Percentiles rank a stretch among this genome's conserved stretches.
These are phyloP conservation scores for Donacobius atricapilla DNA, from an alignment of 2,113 vertebrate genomes.

Conservation along the genomic window DNA sequence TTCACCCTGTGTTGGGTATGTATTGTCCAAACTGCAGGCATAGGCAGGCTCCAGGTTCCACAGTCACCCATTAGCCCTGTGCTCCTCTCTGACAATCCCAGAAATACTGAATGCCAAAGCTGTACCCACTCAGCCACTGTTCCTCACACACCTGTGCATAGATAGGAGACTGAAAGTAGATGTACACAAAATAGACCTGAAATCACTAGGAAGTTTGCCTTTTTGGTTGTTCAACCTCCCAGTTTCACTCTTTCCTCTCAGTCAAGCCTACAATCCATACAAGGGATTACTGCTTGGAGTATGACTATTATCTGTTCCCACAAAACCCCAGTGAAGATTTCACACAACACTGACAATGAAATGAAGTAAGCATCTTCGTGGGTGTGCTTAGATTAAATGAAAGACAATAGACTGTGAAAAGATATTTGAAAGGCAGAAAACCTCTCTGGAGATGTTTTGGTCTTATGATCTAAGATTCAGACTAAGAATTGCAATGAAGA, in stretches of 20 bases:
- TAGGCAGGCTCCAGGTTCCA: not conserved
- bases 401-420: not conserved
- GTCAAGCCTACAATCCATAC: not conserved
- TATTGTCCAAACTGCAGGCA: not conserved
- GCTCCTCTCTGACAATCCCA: not conserved
- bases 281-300: not conserved
- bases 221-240: not conserved
- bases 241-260: not conserved
- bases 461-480: not conserved
- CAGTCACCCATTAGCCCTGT: no score
- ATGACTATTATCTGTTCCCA: not conserved
- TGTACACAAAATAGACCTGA: not conserved
- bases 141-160: not conserved
- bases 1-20: not conserved
- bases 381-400: not conserved
- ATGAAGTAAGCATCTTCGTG: not conserved
- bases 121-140: not conserved
- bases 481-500: not conserved
- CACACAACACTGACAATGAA: not conserved
- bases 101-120: not conserved
- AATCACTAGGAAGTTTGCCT: not conserved
- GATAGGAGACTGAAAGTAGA: not conserved
- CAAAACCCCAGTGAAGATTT: not conserved
- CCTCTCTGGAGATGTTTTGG: not conserved
- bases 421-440: not conserved